Evolutionary conservation across 1,140 invertebrate genomes (phyloP).

Genomic region (Bombus turneri): DNA sequence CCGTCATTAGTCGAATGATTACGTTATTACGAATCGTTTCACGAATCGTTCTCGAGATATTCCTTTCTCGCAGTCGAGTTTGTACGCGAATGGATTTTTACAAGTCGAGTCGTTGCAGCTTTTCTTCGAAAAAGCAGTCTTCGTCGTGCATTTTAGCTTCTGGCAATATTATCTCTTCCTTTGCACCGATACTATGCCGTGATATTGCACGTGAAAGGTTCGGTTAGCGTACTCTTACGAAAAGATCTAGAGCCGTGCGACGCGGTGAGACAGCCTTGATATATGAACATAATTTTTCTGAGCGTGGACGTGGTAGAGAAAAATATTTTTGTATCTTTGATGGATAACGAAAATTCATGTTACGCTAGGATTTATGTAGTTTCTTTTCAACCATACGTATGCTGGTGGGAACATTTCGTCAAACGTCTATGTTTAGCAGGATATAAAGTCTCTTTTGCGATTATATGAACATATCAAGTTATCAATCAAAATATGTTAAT

Average conservation of each 20-base stretch:
- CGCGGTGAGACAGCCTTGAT: neutral
- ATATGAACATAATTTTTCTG: neutral
- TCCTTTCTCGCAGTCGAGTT: neutral
- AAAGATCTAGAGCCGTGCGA: neutral
- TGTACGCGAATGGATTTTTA: no score
- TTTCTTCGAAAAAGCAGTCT: neutral
- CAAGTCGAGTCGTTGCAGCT: neutral
- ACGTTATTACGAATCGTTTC: neutral
- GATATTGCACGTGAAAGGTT: constrained; percentile 1
- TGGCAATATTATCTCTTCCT: neutral
- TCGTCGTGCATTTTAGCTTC: neutral
- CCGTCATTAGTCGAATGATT: neutral
- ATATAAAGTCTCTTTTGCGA: no score
- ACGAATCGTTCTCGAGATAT: neutral
- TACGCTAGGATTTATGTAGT: neutral
- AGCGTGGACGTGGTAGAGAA: neutral
- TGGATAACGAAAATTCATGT: neutral
- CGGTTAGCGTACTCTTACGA: neutral
- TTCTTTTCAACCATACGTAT: neutral
- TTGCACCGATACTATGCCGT: neutral
- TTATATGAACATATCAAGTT: neutral
- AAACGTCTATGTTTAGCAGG: neutral
- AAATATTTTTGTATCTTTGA: no score
- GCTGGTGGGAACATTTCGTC: neutral
- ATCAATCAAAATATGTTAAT: neutral